Evolutionary conservation across 2,888 invertebrate species (phyloP), one percentile per base, ranked within the genome.

Genomic region (Andrena chrysosceles): DNA sequence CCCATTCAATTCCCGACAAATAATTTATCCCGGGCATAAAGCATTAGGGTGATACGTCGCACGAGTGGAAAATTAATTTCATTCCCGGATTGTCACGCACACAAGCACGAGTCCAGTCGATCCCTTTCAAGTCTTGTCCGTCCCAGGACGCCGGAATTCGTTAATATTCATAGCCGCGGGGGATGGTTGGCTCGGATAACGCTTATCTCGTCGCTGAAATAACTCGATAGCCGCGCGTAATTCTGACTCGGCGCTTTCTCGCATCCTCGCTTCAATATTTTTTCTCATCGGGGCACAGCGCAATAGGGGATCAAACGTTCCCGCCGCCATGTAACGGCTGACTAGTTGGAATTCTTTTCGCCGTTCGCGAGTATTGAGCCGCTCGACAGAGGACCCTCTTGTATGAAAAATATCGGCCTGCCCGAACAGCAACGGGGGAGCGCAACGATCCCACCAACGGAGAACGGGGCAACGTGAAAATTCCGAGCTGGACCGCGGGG

Each of bases 141-240:
- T 78, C 85, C 83, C 72, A 87, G 80, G 81, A 73, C 87, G 85
- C 89, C 73, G 88, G 87, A 89, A 89, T 88, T 90, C 90, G 91
- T 93, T 93, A 92, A 93, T 93, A 92, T 93, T 93, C 92, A 93
- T 93, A 91, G 90, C 87, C 87, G 81, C 80, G 84, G 86, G 85
- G 90, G 88, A 75, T 86, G 88, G 86, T 74, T 83, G 85, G 88
- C 87, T 87, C 88, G 90, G 91, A 92, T 91, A 92, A 91, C 90
- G 91, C 91, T 93, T 92, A 93, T 93, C 92, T 91, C 86, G 85
- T 70, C 89, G 87, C 92, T 92, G 92, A 92, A 93, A 92, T 92
- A 92, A 92, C 91, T 92, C 91, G 92, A 92, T 92, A 92, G 91
- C 89, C 87, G 73, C 86, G 87, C 86, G 87, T 86, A 88, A 90